Conservation (phyloP, 1,140 invertebrate genomes). For the Procambarus virginalis region DNA sequence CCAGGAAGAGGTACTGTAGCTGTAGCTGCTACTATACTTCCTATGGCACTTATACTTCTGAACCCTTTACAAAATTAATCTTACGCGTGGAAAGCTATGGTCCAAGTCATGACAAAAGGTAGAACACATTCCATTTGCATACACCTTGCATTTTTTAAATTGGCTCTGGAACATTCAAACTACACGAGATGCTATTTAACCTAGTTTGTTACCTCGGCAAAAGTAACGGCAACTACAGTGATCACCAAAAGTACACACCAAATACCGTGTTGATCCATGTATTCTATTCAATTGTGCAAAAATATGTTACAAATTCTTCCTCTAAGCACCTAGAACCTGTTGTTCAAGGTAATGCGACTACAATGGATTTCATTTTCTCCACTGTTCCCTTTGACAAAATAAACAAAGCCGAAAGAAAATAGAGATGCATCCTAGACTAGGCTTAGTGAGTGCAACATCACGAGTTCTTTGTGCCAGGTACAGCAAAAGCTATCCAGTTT, state of each 20-base stretch:
- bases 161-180: constrained; percentile 17
- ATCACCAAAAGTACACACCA: constrained; percentile 21
- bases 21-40: too few relatives aligned
- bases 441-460: constrained; percentile 9
- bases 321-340: constrained; percentile 27
- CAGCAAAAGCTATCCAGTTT: constrained; percentile 1
- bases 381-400: not conserved
- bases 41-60: too few relatives aligned
- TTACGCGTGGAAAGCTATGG: not conserved
- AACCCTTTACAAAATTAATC: too few relatives aligned
- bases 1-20: too few relatives aligned
- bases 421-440: not conserved
- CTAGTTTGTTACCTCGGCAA: constrained; percentile 16
- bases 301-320: constrained; percentile 47
- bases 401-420: not conserved
- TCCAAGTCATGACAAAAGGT: not conserved
- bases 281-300: constrained; percentile 41
- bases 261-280: constrained; percentile 24
- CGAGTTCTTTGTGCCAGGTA: not conserved
- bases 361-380: constrained; percentile 34
- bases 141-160: not conserved
- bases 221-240: constrained; percentile 7
- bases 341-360: constrained; percentile 12
- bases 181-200: constrained; percentile 6
- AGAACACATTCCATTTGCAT: not conserved